phyloP scores from a whole-genome alignment of 2,113 vertebrate species.

The Shinisaurus crocodilurus region DNA sequence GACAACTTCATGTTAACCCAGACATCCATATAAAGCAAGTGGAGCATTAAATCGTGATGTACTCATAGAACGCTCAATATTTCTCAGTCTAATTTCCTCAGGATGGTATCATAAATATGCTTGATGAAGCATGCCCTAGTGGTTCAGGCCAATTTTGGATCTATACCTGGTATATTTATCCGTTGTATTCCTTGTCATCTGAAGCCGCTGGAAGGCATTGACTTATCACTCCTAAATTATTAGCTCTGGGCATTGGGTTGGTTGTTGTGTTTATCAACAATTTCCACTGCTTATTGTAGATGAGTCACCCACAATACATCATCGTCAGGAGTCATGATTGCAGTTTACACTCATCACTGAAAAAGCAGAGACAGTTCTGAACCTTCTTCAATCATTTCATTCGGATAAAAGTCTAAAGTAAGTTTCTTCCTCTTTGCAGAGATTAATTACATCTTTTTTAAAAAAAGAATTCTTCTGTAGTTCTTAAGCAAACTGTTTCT shows the following conservation, averaged over 20 bases:
- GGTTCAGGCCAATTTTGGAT: conserved; percentile 50
- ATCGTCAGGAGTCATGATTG: conserved; percentile 13
- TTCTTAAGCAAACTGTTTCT: not conserved
- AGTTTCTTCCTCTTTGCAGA: not conserved
- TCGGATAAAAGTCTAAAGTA: not conserved
- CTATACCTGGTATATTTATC: conserved; percentile 60
- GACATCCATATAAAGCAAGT: conserved; percentile 40
- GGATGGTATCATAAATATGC: conserved; percentile 65
- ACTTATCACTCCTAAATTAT: conserved; percentile 46
- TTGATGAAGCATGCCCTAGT: conserved; percentile 58
- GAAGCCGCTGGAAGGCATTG: conserved; percentile 59
- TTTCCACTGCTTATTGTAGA: conserved; percentile 17
- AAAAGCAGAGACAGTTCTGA: conserved; percentile 4
- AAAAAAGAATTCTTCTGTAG: not conserved
- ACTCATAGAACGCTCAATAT: conserved; percentile 60
- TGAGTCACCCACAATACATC: conserved; percentile 6
- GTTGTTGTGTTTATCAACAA: conserved; percentile 30
- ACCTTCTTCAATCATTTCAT: not conserved
- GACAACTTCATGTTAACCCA: conserved; percentile 39
- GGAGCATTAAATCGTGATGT: conserved; percentile 44
- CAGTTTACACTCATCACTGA: conserved; percentile 27
- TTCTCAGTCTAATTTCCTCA: conserved; percentile 66
- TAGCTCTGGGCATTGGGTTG: not conserved
- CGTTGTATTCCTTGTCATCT: conserved; percentile 53
- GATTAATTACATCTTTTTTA: not conserved